Conservation (phyloP, 2,888 invertebrate genomes). For the Germaria angustata region DNA sequence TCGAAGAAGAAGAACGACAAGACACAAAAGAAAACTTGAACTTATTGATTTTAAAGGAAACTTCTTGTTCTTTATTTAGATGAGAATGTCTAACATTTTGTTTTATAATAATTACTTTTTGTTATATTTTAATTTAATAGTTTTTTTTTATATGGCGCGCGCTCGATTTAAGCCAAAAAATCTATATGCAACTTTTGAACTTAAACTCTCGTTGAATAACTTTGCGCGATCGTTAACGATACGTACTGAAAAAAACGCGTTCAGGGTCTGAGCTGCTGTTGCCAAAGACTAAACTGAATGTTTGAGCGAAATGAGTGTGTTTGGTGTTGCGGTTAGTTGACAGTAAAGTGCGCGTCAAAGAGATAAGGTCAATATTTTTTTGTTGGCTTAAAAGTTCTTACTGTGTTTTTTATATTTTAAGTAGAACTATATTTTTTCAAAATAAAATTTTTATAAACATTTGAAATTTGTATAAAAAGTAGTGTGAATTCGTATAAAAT, state of each 20-base stretch:
- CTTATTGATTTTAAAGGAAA: conserved; percentile 26
- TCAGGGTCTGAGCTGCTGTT: conserved; percentile 67
- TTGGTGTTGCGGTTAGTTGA: conserved; percentile 51
- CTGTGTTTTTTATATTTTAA: too few relatives aligned
- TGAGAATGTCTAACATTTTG: not conserved
- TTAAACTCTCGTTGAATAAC: not conserved
- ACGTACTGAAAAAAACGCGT: conserved; percentile 49
- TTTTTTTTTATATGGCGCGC: too few relatives aligned
- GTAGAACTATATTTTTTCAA: too few relatives aligned
- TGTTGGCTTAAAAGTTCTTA: too few relatives aligned
- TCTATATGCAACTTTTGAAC: not conserved
- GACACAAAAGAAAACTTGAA: conserved; percentile 4
- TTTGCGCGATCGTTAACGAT: conserved; percentile 25
- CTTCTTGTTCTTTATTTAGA: not conserved
- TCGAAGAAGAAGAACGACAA: not conserved
- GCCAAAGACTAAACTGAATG: conserved; percentile 65
- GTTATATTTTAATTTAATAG: not conserved
- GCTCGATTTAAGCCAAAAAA: too few relatives aligned
- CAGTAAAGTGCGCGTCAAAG: not conserved
- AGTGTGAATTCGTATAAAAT: too few relatives aligned
- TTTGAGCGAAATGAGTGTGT: conserved; percentile 43
- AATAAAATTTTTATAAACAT: too few relatives aligned
- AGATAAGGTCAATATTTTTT: not conserved
- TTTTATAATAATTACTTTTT: not conserved
- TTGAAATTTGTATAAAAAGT: too few relatives aligned